Evolutionary conservation across 2,797 vertebrate species (phyloP), one percentile per base, ranked within the genome.

Genomic region (Eidolon dupreanum): DNA sequence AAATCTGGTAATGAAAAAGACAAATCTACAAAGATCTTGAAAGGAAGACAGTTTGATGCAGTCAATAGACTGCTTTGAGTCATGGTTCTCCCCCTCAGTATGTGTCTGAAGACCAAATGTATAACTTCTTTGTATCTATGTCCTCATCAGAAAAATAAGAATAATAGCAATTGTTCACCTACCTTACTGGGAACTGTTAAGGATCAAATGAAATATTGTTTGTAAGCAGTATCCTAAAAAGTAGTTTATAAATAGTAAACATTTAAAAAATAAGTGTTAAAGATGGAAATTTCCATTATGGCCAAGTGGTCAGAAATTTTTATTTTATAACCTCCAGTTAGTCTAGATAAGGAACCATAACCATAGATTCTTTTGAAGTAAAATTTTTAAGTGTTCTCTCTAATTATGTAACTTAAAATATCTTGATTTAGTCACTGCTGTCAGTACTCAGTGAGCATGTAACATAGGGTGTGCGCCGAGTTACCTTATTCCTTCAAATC

Each of bases 331-430:
- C 41, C 5, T 93, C 57, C 63, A 74, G 7, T n/a, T 49, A 88
- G 63, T 66, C 28, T 86, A 93, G 46, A 85, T 74, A 95, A 92
- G 46, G 59, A 92, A 61, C 28, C 20, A 33, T 73, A 74, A 84
- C 55, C 22, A 3, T 49, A 66, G 41, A 28, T 17, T 20, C 55
- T 77, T 94, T 87, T 75, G 59, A 88, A 94, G 66, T 95, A 77
- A 75, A 92, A 68, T 15, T 87, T 70, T 82, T 24, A 74, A 95
- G 43, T 43, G 19, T 1, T 26, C 2, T 79, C 9, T 92, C 59
- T 28, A 87, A 0, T 51, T 53, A 79, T 36, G 22, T 89, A 28
- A 55, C 20, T 38, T 33, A 77, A 11, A 81, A 28, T 43, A 33
- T 61, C 41, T 82, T 87, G 8, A 46, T 85, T 88, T 63, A n/a